Percentiles rank a stretch among this genome's conserved stretches.
These are phyloP conservation scores for Elanoides forficatus DNA, from an alignment of 2,113 vertebrate genomes.

Conservation along the genomic window DNA sequence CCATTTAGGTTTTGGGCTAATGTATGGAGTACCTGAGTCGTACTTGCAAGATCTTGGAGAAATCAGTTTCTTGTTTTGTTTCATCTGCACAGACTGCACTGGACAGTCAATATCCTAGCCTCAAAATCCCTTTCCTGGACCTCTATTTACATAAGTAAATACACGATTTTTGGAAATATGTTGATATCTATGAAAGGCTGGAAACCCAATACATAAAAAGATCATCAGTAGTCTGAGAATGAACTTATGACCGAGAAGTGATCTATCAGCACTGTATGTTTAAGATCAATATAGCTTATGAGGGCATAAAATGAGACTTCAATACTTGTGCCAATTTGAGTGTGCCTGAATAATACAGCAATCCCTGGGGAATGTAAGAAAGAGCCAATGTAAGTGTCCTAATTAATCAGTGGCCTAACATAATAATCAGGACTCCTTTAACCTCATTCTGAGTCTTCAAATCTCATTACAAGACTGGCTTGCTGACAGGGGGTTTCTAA, in stretches of 20 bases:
- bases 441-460: neutral
- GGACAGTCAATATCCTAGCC: neutral
- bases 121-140: neutral
- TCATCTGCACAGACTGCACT: neutral
- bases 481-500: neutral
- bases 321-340: neutral
- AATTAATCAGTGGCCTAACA: neutral
- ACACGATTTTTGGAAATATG: neutral
- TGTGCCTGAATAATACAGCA: neutral
- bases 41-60: neutral
- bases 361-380: neutral
- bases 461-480: neutral
- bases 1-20: neutral
- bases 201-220: neutral
- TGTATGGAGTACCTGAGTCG: neutral
- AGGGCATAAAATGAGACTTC: neutral
- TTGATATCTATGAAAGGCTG: neutral
- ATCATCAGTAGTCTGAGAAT: neutral
- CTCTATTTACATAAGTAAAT: neutral
- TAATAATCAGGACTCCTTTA: neutral
- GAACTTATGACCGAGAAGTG: neutral
- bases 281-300: neutral
- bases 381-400: neutral
- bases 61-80: neutral
- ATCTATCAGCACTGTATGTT: fast-evolving